Evolutionary conservation across 2,113 vertebrate genomes (phyloP).

Genomic region (Pseudorectes ferrugineus): DNA sequence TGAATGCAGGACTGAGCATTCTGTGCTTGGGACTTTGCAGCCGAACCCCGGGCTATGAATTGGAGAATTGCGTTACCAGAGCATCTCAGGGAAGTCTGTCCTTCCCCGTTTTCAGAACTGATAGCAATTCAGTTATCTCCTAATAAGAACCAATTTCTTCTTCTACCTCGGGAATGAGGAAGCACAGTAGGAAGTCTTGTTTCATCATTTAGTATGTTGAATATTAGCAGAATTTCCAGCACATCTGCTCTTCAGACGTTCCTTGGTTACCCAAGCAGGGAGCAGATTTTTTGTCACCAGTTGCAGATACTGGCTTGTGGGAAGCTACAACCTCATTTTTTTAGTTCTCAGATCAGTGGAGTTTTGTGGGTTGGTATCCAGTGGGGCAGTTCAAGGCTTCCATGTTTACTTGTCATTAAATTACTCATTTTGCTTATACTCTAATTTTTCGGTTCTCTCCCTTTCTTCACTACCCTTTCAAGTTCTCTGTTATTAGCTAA

Average conservation of each 20-base stretch:
- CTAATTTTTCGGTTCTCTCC: background rate
- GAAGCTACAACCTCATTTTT: background rate
- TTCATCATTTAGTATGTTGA: background rate
- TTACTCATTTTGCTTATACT: background rate
- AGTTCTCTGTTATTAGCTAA: background rate
- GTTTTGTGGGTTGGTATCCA: background rate
- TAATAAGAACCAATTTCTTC: background rate
- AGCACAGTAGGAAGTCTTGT: background rate
- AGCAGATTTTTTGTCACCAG: background rate
- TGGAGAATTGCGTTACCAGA: background rate
- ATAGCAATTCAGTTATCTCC: background rate
- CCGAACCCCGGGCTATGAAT: background rate
- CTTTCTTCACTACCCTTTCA: background rate
- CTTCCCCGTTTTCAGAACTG: background rate
- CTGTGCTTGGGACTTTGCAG: background rate
- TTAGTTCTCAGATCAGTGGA: background rate
- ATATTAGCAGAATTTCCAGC: background rate
- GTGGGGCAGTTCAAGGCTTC: background rate
- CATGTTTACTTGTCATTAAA: background rate
- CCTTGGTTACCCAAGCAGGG: background rate
- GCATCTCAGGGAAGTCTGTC: background rate
- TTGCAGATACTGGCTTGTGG: background rate
- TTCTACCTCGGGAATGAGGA: rapidly evolving
- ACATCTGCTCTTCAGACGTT: background rate
- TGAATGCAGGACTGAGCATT: background rate